Percentiles rank a stretch among this genome's conserved stretches.
Conservation (phyloP, 2,113 vertebrate genomes). For the Tonatia bakeri region DNA sequence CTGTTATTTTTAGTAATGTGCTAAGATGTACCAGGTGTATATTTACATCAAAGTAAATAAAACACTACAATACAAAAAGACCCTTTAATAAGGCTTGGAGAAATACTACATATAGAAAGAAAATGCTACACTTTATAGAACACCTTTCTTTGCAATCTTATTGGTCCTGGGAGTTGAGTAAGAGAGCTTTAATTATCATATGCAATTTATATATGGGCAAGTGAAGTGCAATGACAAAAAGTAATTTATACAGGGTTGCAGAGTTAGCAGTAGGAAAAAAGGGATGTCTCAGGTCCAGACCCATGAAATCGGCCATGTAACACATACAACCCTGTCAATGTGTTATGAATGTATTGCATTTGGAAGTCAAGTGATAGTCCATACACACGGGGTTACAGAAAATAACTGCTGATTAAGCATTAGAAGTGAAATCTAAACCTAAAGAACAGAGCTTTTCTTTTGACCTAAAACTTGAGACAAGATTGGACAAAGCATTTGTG, state of each 20-base stretch:
- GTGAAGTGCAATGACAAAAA: neutral
- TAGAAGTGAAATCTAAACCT: neutral
- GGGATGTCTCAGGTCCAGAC: neutral
- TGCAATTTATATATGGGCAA: neutral
- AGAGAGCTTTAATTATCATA: neutral
- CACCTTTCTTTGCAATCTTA: neutral
- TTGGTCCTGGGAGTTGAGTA: neutral
- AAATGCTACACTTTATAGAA: neutral
- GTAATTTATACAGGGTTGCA: neutral
- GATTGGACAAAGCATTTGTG: neutral
- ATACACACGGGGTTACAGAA: neutral
- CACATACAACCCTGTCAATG: neutral
- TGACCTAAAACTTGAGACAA: neutral
- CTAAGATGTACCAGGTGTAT: neutral
- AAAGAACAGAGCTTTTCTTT: neutral
- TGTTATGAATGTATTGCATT: neutral
- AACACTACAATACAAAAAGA: neutral
- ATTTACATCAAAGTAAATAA: constrained; percentile 9
- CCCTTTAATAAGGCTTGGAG: neutral
- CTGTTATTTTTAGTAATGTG: neutral
- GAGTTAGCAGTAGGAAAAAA: neutral
- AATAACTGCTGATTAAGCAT: neutral
- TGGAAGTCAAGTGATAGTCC: neutral
- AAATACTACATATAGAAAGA: neutral
- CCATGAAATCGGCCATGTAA: neutral